Conservation (phyloP, 2,888 invertebrate genomes). For the Linnaemya vulpina region DNA sequence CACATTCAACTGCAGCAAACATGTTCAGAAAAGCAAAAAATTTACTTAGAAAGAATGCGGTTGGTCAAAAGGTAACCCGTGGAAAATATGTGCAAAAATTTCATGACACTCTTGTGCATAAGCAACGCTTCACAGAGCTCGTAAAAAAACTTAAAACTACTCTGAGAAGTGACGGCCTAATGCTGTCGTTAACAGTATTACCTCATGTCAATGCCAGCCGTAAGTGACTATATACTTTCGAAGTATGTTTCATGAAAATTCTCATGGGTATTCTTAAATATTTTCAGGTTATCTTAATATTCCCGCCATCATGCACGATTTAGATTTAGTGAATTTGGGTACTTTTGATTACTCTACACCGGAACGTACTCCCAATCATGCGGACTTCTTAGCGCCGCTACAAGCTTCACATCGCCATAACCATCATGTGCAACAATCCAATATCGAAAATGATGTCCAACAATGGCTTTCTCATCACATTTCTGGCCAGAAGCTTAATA, state of each 20-base stretch:
- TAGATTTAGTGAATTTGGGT: slow-evolving; percentile 91
- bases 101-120: slow-evolving; percentile 91
- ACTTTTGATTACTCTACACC: slow-evolving; percentile 91
- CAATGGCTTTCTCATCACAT: slow-evolving; percentile 86
- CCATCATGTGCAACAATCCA: slow-evolving; percentile 85
- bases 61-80: slow-evolving; percentile 83
- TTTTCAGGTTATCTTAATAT: slow-evolving; percentile 89
- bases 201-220: slow-evolving; percentile 90
- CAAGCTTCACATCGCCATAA: slow-evolving; percentile 89
- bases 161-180: slow-evolving; percentile 86
- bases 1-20: slow-evolving; percentile 87
- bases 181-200: slow-evolving; percentile 87
- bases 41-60: slow-evolving; percentile 82
- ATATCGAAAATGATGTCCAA: slow-evolving; percentile 86
- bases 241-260: too few species aligned
- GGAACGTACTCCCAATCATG: slow-evolving; percentile 89
- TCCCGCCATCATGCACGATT: slow-evolving; percentile 87
- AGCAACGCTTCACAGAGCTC: slow-evolving; percentile 89
- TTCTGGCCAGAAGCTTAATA: slow-evolving; percentile 87
- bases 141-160: slow-evolving; percentile 88
- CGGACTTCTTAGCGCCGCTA: slow-evolving; percentile 89
- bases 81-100: slow-evolving; percentile 79
- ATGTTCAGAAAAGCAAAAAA: slow-evolving; percentile 79
- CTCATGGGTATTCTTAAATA: too few species aligned
- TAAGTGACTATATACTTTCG: too few species aligned